phyloP scores from a whole-genome alignment of 1,140 invertebrate genomes.

The Proales similis region DNA sequence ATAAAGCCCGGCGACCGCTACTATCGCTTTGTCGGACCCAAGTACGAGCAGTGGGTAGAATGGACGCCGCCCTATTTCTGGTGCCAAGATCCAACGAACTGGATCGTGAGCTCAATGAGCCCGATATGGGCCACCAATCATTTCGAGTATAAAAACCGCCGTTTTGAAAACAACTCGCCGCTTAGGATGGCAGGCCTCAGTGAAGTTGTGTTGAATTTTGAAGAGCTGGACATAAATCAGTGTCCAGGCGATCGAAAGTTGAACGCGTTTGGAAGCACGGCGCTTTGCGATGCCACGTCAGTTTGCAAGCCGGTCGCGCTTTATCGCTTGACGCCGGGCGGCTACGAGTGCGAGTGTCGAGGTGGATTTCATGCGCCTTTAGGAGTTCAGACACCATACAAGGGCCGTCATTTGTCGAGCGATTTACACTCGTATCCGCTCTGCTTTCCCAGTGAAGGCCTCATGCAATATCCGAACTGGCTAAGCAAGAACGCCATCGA shows the following conservation, averaged over 20 bases:
- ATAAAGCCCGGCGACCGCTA: conserved; percentile 28
- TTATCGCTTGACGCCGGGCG: conserved; percentile 26
- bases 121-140: conserved; percentile 35
- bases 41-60: conserved; percentile 1
- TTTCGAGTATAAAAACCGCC: conserved; percentile 16
- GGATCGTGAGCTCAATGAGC: conserved; percentile 13
- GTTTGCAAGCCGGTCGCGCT: background rate
- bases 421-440: background rate
- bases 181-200: conserved; percentile 15
- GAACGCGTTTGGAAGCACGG: conserved; percentile 26
- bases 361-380: conserved; percentile 17
- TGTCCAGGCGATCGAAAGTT: conserved; percentile 27
- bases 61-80: conserved; percentile 36
- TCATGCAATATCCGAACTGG: conserved; percentile 35
- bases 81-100: conserved; percentile 12
- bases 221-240: conserved; percentile 19
- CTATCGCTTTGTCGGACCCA: conserved; percentile 17
- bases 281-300: conserved; percentile 19
- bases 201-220: conserved; percentile 21
- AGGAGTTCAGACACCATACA: conserved; percentile 18
- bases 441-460: conserved; percentile 13
- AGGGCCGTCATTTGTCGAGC: conserved; percentile 2
- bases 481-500: conserved; percentile 4
- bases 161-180: background rate
- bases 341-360: conserved; percentile 22